Base-by-base conservation (phyloP, 35 echinoderm and acorn worm genomes). In the Amphiura filiformis region DNA sequence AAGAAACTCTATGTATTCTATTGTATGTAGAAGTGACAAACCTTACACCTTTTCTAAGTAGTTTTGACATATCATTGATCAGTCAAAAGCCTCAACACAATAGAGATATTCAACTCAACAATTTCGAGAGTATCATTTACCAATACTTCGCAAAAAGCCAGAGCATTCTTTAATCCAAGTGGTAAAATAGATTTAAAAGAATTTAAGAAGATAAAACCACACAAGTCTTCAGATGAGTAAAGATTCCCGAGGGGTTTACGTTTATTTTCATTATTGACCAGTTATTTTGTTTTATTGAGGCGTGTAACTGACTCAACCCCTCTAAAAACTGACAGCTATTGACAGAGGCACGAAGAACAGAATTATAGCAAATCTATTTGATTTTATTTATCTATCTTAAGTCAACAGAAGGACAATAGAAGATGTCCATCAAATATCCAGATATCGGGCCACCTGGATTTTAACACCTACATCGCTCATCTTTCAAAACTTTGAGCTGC, bases 41-140 rank as follows among this genome's bases (percentile, higher is more conserved):
- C 28, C 61, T n/a, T 11, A 70, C 9, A 70, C 15, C 17, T 70
- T 70, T 52, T 70, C 9, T 70, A 70, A 70, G 61, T 70, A 70
- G 61, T 70, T 70, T 70, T 70, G 61, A 70, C 61, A 70, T 70
- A 70, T 70, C 61, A 70, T 70, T n/a, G 61, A 70, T 70, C 61
- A 70, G 61, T 70, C 61, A 70, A 70, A 70, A 70, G 61, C 61
- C 61, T 70, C 26, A 52, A 30, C 61, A 70, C 61, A 70, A 70
- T 70, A 9, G 41, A 47, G 41, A 17, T 47, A 47, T 47, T 47
- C 5, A 4, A 17, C 17, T 47, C 17, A 17, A 47, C 41, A 17
- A 9, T 47, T 47, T n/a, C 61, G 26, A 15, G 9, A 70, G 4
- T 70, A 11, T 70, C 61, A 15, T 70, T 70, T 70, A 23, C 28